Conservation (phyloP, 2,888 invertebrate species). For the Chymomyza procnemis region DNA sequence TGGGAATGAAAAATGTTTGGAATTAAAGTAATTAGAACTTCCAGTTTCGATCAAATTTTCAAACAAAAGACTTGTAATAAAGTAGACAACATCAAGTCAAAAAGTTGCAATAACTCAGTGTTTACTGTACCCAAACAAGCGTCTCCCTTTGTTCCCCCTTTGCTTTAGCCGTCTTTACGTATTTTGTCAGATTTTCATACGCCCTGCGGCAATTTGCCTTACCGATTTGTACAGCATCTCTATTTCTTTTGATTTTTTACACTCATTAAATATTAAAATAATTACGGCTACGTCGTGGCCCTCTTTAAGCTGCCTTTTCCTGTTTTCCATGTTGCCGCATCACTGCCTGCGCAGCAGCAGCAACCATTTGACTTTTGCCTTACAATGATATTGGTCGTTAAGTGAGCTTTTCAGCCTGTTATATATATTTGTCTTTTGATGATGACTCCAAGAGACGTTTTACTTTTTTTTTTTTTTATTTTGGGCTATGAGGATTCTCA, state of each 20-base stretch:
- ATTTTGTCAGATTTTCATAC: background rate
- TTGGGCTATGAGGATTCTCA: slow-evolving; percentile 29
- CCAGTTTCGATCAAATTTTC: too few relatives aligned
- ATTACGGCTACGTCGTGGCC: slow-evolving; percentile 41
- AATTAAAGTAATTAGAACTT: too few relatives aligned
- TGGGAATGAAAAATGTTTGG: too few relatives aligned
- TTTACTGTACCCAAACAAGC: background rate
- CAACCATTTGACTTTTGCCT: background rate
- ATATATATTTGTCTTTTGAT: slow-evolving; percentile 32
- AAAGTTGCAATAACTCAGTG: background rate
- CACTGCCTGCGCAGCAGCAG: background rate
- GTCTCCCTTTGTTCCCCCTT: background rate
- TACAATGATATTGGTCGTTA: slow-evolving; percentile 2
- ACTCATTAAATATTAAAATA: slow-evolving; percentile 61
- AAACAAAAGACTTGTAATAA: too few relatives aligned
- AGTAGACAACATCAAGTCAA: too few relatives aligned
- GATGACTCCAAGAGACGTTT: slow-evolving; percentile 19
- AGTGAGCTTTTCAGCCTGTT: background rate
- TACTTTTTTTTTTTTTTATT: background rate
- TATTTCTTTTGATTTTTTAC: slow-evolving; percentile 46
- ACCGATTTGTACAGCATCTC: slow-evolving; percentile 1
- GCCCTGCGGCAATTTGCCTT: background rate
- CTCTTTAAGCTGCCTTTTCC: background rate
- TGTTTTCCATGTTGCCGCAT: background rate
- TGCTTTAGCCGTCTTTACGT: background rate